phyloP scores from a whole-genome alignment of 2,113 vertebrate genomes.

The Caloenas nicobarica region DNA sequence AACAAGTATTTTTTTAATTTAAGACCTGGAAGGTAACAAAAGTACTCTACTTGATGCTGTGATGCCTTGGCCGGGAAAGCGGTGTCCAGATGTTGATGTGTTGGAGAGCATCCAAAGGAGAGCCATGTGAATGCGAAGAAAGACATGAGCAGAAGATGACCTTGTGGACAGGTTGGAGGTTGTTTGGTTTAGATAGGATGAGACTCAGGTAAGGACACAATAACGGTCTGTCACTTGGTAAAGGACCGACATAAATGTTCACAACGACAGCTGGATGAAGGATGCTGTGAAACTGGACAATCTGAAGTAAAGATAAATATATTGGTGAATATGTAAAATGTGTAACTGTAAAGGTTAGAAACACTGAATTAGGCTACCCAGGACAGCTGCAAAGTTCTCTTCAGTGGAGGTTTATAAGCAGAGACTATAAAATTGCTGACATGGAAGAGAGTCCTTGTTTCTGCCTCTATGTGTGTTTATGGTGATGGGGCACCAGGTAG shows the following conservation, averaged over 20 bases:
- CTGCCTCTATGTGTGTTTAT: neutral
- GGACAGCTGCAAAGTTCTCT: neutral
- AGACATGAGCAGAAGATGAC: neutral
- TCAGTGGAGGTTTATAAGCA: neutral
- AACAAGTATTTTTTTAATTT: neutral
- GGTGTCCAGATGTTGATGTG: neutral
- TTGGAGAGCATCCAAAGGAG: neutral
- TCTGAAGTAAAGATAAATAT: neutral
- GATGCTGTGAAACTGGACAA: neutral
- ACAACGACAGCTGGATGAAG: fast-evolving
- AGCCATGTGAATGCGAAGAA: neutral
- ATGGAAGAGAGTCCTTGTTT: neutral
- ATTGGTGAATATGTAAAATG: neutral
- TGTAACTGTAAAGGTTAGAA: neutral
- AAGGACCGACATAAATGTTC: neutral
- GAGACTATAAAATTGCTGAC: neutral
- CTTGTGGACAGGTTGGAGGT: neutral
- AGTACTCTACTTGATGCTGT: neutral
- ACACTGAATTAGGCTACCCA: neutral
- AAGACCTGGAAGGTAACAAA: neutral
- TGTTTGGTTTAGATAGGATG: neutral
- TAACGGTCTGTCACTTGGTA: neutral
- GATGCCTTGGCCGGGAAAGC: neutral
- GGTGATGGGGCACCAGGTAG: neutral
- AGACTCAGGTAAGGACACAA: neutral